Evolutionary conservation across 2,888 invertebrate species (phyloP), one percentile per base, ranked within the genome.

Genomic region (Lycia hirtaria): DNA sequence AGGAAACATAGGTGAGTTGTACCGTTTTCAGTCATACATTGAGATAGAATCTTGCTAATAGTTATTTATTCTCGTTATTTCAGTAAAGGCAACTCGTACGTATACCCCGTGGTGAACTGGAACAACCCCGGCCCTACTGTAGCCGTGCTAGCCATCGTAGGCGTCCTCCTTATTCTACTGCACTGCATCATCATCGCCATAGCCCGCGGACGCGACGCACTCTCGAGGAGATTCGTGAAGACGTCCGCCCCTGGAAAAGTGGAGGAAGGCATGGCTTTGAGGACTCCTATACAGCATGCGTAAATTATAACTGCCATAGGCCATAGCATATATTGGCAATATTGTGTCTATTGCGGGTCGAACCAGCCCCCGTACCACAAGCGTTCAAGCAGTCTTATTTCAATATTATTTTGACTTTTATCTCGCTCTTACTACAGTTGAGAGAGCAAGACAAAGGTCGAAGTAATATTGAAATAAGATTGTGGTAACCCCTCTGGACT

Each of bases 101-200:
- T 97, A 62, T 97, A 97, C 81, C 93, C 94, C 19, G 94, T 96
- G 54, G 85, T 97, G 57, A 93, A 97, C 84, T 97, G 97, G 97
- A 89, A 93, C 22, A 93, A 75, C 0, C 95, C 96, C 0, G 92
- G 93, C 6, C 81, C 85, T 22, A 93, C 96, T 0, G 76, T 93
- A 7, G 84, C 93, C 6, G 92, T 95, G 10, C 94, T 94, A 51
- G 75, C 93, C 0, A 90, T 94, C 32, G 95, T 95, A n/a, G 92
- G 94, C 0, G 71, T 94, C 1, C 93, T 96, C 64, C 87, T 96
- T 4, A 75, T 94, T 6, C 61, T 93, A 12, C 83, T 96, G 5
- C 95, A 96, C 80, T 85, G 93, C 32, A 67, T 93, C 4, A 86
- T 93, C 7, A 93, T 94, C 69, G 84, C 92, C 10, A 67, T 95